phyloP scores from a whole-genome alignment of 2,113 vertebrate genomes.

The Pampusana beccarii region DNA sequence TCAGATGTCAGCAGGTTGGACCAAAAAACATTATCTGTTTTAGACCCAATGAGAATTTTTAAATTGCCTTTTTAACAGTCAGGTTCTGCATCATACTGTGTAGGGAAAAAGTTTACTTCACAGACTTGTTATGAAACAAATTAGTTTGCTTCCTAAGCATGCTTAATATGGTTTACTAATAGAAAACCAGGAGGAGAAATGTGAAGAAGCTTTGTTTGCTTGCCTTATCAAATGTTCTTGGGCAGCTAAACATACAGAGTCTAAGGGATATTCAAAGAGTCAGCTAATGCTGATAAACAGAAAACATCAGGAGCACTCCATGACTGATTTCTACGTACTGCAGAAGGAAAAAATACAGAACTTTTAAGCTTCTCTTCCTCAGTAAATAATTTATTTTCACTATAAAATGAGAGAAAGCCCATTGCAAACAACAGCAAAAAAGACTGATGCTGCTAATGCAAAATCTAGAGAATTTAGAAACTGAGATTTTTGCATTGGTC shows the following conservation, averaged over 20 bases:
- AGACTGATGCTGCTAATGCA: neutral
- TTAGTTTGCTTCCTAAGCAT: neutral
- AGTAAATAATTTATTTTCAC: neutral
- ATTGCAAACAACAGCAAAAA: neutral
- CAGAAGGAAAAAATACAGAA: neutral
- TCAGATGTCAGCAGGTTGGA: neutral
- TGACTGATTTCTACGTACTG: neutral
- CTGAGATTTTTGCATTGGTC: neutral
- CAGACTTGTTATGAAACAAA: neutral
- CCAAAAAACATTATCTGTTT: neutral
- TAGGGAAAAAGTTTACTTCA: neutral
- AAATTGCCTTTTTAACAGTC: neutral
- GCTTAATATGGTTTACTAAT: neutral
- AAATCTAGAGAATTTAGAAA: neutral
- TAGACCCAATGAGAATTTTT: neutral
- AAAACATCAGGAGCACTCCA: neutral
- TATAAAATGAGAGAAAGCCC: neutral
- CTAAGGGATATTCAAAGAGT: neutral
- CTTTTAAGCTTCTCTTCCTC: neutral
- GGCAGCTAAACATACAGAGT: neutral
- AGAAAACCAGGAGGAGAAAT: neutral
- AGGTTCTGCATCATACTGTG: neutral
- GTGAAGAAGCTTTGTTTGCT: neutral
- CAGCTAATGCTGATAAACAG: neutral
- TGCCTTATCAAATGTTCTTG: neutral